Evolutionary conservation across 2,113 vertebrate species (phyloP), one percentile per base, ranked within the genome.

Genomic region (Clupea harengus): DNA sequence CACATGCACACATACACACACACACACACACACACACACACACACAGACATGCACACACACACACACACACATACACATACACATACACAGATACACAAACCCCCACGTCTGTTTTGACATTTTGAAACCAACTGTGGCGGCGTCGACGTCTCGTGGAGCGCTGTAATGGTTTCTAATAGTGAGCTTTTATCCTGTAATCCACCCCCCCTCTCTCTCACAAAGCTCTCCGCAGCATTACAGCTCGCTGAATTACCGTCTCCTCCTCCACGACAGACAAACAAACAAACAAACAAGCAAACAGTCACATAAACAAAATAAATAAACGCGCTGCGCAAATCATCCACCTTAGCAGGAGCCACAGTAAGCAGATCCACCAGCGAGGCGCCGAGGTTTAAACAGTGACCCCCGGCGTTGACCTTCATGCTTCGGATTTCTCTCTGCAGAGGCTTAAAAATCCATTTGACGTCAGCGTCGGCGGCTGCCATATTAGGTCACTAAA

Each of bases 181-280:
- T 82, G 86, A 89, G 89, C 86, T 89, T 90, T 94, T 90, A 93
- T 92, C 90, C 89, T 87, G 87, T 92, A 91, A 93, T 91, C 88
- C 89, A 86, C 89, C 90, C 91, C 87, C 90, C 88, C 90, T 20
- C 32, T 44, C 64, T 80, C 87, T 82, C 64, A 80, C 46, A 83
- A 89, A 91, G 89, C 89, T 87, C 80, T 91, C 82, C 67, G 75
- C 28, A 87, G 88, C 32, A 85, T 89, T 88, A 28, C 11, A 67
- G 64, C 64, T 67, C 54, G 3, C 54, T 18, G 20, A 60, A 60
- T 60, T 60, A 86, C 84, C 54, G 84, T 84, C 83, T 86, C 84
- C 86, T 60, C 85, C 84, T 92, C 89, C 85, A 85, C 64, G 39
- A 39, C 39, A n/a, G 89, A 91, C 91, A 92, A 91, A 84, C 92